Conservation (phyloP, 2,888 invertebrate species). For the Lycocerus yunnanus region DNA sequence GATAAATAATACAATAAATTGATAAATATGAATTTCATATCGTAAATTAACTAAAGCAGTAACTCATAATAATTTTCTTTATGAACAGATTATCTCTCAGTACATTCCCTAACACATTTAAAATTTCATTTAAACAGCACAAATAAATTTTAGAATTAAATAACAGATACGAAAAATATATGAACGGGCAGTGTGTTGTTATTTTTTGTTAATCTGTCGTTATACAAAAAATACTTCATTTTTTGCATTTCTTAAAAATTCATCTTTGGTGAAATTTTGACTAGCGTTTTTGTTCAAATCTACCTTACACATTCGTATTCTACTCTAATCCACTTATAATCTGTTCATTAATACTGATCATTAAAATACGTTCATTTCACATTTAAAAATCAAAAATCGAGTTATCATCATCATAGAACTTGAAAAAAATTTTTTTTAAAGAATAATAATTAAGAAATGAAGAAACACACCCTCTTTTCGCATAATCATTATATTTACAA, state of each 20-base stretch:
- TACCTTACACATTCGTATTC: background rate
- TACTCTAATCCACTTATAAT: background rate
- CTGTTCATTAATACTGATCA: slow-evolving; percentile 3
- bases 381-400: background rate
- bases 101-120: background rate
- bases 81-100: background rate
- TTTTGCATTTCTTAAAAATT: background rate
- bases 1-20: background rate
- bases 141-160: background rate
- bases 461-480: background rate
- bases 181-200: background rate
- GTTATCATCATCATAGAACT: background rate
- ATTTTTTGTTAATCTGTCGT: background rate
- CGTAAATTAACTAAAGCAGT: background rate
- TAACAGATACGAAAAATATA: background rate
- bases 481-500: background rate
- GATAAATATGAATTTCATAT: background rate
- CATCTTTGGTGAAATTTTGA: slow-evolving; percentile 4
- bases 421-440: background rate
- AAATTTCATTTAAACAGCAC: background rate
- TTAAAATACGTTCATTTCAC: background rate
- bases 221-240: background rate
- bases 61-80: background rate
- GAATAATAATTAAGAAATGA: background rate
- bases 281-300: background rate